phyloP scores from a whole-genome alignment of 2,888 invertebrate species.

The Galeruca laticollis region DNA sequence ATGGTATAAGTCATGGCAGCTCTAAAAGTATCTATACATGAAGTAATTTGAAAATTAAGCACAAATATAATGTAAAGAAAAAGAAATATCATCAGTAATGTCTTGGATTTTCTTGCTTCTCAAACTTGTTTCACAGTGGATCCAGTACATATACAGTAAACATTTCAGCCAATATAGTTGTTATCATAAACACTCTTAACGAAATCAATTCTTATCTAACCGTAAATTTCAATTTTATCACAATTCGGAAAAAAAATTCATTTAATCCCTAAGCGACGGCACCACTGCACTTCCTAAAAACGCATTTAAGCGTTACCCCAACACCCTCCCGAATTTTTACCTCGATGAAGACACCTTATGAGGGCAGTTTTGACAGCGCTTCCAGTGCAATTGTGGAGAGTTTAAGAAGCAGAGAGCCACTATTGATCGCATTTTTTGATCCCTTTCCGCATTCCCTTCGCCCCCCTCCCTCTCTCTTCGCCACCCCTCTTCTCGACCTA shows the following conservation, averaged over 20 bases:
- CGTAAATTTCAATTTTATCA: no score
- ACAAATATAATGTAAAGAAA: no score
- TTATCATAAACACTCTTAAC: no score
- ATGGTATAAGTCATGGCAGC: no score
- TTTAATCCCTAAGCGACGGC: neutral
- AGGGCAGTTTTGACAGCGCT: constrained; percentile 67
- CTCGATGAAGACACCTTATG: constrained; percentile 41
- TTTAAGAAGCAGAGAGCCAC: constrained; percentile 66
- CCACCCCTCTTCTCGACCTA: constrained; percentile 47
- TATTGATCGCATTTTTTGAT: constrained; percentile 70
- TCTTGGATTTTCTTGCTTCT: no score
- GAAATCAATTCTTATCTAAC: no score
- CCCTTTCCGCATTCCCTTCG: constrained; percentile 62
- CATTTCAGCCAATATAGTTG: no score
- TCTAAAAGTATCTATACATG: no score
- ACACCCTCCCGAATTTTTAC: neutral
- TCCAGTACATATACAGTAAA: no score
- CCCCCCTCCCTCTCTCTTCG: constrained; percentile 51
- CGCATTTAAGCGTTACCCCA: constrained; percentile 21
- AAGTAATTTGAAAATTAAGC: no score
- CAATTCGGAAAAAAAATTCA: neutral
- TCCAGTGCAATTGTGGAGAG: constrained; percentile 67
- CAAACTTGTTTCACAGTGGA: no score
- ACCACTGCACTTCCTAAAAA: neutral
- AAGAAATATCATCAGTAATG: no score